phyloP scores from a whole-genome alignment of 2,888 invertebrate species.

The Eilema caniola region DNA sequence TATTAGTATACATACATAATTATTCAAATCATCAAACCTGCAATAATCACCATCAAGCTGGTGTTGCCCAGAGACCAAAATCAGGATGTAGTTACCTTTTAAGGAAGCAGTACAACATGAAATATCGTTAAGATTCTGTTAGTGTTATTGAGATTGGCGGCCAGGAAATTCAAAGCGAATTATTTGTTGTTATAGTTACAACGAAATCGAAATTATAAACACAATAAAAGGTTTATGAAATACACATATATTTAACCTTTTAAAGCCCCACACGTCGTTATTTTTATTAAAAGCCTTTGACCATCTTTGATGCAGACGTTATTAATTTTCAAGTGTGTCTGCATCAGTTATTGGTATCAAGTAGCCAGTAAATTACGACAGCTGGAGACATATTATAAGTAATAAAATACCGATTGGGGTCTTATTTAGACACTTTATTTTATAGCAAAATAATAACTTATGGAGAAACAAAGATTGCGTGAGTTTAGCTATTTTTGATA shows the following conservation, averaged over 20 bases:
- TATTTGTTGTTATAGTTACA: background rate
- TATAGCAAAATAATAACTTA: constrained; percentile 11
- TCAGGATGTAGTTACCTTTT: too few relatives aligned
- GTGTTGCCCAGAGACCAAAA: too few relatives aligned
- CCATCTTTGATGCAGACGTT: constrained; percentile 10
- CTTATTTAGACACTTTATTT: constrained; percentile 15
- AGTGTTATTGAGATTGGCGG: too few relatives aligned
- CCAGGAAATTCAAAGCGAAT: background rate
- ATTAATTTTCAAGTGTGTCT: constrained; percentile 15
- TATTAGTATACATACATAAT: too few relatives aligned
- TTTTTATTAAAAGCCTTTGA: constrained; percentile 6
- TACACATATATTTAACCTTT: background rate
- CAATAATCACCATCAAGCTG: too few relatives aligned
- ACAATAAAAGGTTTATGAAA: background rate
- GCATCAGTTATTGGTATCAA: constrained; percentile 12
- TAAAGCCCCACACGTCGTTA: background rate
- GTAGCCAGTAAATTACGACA: constrained; percentile 14
- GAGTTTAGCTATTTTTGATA: background rate
- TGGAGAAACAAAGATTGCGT: background rate
- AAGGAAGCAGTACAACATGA: too few relatives aligned
- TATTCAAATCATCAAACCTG: too few relatives aligned
- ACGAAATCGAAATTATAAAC: background rate
- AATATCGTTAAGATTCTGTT: too few relatives aligned
- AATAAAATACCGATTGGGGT: constrained; percentile 12
- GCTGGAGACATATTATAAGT: constrained; percentile 13